These are phyloP conservation scores for Lymantria dispar DNA, from an alignment of 2,888 invertebrate species.

Conservation along the genomic window DNA sequence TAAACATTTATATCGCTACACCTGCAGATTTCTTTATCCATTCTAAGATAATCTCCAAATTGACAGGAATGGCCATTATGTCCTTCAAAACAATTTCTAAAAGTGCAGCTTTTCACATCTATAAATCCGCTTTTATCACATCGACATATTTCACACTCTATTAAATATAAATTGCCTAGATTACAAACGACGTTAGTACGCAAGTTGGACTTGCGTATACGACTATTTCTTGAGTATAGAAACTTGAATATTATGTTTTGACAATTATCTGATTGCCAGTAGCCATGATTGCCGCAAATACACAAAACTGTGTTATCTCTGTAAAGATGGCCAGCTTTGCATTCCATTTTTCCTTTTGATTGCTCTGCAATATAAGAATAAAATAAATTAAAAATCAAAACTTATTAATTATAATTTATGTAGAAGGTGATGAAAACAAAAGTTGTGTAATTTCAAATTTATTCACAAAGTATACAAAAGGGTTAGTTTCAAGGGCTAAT, in stretches of 20 bases:
- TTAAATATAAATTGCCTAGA: constrained; percentile 37
- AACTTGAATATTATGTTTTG: constrained; percentile 31
- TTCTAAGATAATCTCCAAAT: constrained; percentile 45
- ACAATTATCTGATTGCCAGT: constrained; percentile 49
- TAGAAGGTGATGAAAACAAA: too few species aligned
- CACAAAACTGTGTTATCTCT: constrained; percentile 41
- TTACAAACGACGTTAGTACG: constrained; percentile 40
- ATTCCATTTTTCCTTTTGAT: constrained; percentile 18
- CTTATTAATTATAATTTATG: too few species aligned
- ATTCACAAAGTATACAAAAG: too few species aligned
- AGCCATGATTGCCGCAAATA: constrained; percentile 41
- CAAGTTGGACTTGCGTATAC: constrained; percentile 13
- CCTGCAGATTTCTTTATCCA: constrained; percentile 40
- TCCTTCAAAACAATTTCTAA: constrained; percentile 36
- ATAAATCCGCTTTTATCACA: constrained; percentile 38
- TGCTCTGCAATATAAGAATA: constrained; percentile 16
- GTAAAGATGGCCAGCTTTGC: constrained; percentile 37
- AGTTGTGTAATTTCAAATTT: too few species aligned
- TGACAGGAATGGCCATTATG: constrained; percentile 44
- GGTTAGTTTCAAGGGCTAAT: too few species aligned
- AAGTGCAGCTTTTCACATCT: constrained; percentile 40
- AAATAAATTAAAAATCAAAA: background rate
- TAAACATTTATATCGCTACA: constrained; percentile 51
- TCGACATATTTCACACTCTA: constrained; percentile 54
- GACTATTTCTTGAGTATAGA: constrained; percentile 21